Percentiles rank a stretch among this genome's conserved stretches.
Conservation (phyloP, 2,888 invertebrate species). For the Barypeithes pellucidus region DNA sequence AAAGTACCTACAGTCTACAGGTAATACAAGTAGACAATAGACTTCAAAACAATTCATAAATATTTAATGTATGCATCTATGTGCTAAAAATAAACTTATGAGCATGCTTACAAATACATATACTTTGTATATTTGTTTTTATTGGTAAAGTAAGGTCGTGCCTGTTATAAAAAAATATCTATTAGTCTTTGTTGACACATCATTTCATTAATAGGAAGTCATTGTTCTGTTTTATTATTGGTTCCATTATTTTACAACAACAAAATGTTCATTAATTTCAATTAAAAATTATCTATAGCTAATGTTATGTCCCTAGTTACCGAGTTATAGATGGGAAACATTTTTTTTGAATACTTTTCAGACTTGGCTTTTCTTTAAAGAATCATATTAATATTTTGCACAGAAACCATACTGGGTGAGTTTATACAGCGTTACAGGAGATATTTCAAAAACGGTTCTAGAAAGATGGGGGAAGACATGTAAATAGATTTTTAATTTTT, state of each 20-base stretch:
- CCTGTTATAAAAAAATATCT: slow-evolving; percentile 2
- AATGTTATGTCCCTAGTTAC: too few relatives aligned
- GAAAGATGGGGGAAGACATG: too few relatives aligned
- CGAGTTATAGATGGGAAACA: too few relatives aligned
- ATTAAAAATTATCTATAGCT: neutral
- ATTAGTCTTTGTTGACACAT: slow-evolving; percentile 6
- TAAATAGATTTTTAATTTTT: too few relatives aligned
- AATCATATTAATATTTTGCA: too few relatives aligned
- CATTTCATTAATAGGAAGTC: slow-evolving; percentile 10
- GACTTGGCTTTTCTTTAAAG: too few relatives aligned
- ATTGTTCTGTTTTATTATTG: neutral
- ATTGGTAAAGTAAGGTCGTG: slow-evolving; percentile 11
- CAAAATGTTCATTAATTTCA: neutral
- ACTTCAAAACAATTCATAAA: neutral
- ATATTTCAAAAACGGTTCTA: too few relatives aligned
- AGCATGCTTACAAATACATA: slow-evolving; percentile 4
- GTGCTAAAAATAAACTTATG: neutral
- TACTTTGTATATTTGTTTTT: slow-evolving; percentile 1
- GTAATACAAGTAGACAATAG: neutral
- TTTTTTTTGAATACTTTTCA: too few relatives aligned
- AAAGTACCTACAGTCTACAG: neutral
- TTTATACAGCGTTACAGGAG: too few relatives aligned
- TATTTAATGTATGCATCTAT: neutral
- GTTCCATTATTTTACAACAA: neutral
- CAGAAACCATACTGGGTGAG: too few relatives aligned